These are phyloP conservation scores for Nanger granti DNA, from an alignment of 2,113 vertebrate genomes.

Conservation along the genomic window DNA sequence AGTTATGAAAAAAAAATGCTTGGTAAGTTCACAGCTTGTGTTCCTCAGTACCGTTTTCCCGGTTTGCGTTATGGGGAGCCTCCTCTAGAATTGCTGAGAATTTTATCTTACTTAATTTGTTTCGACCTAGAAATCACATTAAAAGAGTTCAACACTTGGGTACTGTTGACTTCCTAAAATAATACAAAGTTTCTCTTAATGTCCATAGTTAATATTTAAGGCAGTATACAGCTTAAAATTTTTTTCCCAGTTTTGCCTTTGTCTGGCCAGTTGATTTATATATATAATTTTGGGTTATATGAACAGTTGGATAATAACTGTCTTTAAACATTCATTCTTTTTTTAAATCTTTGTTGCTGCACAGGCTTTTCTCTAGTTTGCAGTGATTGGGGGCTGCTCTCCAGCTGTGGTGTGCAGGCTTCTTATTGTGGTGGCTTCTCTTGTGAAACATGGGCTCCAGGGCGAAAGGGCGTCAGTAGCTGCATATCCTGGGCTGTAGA, in stretches of 20 bases:
- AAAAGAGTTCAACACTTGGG: background rate
- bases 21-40: background rate
- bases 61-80: background rate
- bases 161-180: background rate
- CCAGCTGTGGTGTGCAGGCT: background rate
- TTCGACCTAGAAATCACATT: background rate
- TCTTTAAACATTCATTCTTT: background rate
- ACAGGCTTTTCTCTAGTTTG: background rate
- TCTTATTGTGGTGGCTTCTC: background rate
- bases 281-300: background rate
- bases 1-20: background rate
- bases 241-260: background rate
- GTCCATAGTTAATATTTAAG: background rate
- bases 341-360: background rate
- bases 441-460: background rate
- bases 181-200: background rate
- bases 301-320: background rate
- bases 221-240: background rate
- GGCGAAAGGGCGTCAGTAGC: fast-evolving
- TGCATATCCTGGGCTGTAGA: background rate
- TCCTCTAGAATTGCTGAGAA: background rate
- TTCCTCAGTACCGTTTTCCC: background rate
- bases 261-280: background rate
- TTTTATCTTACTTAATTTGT: background rate
- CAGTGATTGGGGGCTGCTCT: background rate